Conservation (phyloP, 2,888 invertebrate genomes). For the Papilio elwesi region DNA sequence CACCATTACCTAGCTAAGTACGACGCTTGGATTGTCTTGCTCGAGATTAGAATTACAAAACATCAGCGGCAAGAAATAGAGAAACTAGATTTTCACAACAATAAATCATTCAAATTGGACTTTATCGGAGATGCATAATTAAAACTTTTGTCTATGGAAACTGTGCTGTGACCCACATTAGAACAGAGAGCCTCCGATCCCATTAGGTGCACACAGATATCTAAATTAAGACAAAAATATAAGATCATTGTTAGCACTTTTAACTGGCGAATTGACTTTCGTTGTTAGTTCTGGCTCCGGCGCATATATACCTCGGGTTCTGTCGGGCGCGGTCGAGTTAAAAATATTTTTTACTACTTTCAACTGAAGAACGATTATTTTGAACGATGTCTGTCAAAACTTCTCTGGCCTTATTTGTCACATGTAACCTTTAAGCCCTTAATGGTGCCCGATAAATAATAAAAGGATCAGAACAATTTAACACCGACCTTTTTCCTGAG, state of each 20-base stretch:
- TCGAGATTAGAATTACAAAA: slow-evolving; percentile 65
- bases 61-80: slow-evolving; percentile 48
- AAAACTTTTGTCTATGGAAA: slow-evolving; percentile 27
- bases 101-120: slow-evolving; percentile 34
- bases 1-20: slow-evolving; percentile 58
- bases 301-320: neutral
- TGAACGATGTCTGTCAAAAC: neutral
- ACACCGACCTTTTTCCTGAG: neutral
- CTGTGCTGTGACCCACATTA: slow-evolving; percentile 20
- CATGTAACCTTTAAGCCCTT: neutral
- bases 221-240: slow-evolving; percentile 31
- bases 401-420: neutral
- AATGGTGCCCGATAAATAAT: slow-evolving; percentile 5
- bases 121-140: slow-evolving; percentile 29
- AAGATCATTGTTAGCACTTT: slow-evolving; percentile 30
- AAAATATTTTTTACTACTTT: neutral
- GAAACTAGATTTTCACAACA: slow-evolving; percentile 42
- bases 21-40: slow-evolving; percentile 46
- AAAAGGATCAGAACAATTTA: slow-evolving; percentile 22
- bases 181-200: slow-evolving; percentile 35
- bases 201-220: slow-evolving; percentile 15
- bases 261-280: slow-evolving; percentile 26
- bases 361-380: too few species aligned
- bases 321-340: slow-evolving; percentile 2
- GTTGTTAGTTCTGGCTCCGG: slow-evolving; percentile 17